Evolutionary conservation across 2,797 vertebrate genomes (phyloP).

Genomic region (Cottoperca gobio): DNA sequence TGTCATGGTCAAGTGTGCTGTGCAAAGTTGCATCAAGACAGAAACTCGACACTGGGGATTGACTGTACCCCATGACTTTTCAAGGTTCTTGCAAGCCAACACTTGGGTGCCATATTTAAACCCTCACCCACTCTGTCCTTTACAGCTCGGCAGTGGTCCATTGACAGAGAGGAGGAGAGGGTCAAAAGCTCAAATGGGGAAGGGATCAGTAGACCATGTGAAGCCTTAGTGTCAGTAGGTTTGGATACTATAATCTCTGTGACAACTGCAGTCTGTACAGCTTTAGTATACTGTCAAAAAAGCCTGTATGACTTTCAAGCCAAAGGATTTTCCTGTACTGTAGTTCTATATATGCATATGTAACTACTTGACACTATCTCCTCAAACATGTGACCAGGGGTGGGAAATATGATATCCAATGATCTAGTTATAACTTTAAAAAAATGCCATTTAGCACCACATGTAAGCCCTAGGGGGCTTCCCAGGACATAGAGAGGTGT

Average conservation of each 20-base stretch:
- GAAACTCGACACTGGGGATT: slow-evolving; percentile 69
- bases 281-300: not conserved
- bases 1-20: slow-evolving; percentile 15
- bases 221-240: slow-evolving; percentile 15
- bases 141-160: slow-evolving; percentile 32
- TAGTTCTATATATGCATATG: not conserved
- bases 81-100: slow-evolving; percentile 58
- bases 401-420: not conserved
- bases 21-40: slow-evolving; percentile 61
- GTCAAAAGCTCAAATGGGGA: slow-evolving; percentile 42
- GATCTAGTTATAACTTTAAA: not conserved
- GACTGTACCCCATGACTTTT: slow-evolving; percentile 60
- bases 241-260: slow-evolving; percentile 12
- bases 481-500: not conserved
- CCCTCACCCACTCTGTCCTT: slow-evolving; percentile 7
- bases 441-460: not conserved
- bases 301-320: not conserved
- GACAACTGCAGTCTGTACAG: slow-evolving; percentile 19
- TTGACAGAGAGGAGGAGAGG: slow-evolving; percentile 59
- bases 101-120: slow-evolving; percentile 54
- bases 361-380: not conserved
- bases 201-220: slow-evolving; percentile 34
- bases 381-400: not conserved
- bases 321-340: not conserved
- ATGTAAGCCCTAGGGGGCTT: not conserved